phyloP scores from a whole-genome alignment of 2,113 vertebrate genomes.

The Indicator maculatus region DNA sequence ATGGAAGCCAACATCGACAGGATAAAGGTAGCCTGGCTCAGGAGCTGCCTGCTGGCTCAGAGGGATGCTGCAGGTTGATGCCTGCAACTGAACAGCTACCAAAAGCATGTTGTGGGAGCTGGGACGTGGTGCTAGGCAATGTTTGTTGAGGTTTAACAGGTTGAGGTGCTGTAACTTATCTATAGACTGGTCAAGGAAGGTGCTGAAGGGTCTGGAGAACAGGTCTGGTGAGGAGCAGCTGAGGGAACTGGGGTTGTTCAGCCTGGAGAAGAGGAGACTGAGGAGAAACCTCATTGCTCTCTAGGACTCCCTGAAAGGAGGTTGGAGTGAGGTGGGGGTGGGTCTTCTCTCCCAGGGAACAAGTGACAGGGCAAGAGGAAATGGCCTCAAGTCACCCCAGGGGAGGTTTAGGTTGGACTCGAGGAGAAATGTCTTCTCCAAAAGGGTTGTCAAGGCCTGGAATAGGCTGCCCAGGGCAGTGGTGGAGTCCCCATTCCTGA shows the following conservation, averaged over 20 bases:
- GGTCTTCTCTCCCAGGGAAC: background rate
- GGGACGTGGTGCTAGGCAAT: rapidly evolving
- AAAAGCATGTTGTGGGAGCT: rapidly evolving
- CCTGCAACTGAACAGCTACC: background rate
- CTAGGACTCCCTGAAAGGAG: background rate
- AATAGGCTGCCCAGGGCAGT: background rate
- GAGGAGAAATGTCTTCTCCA: background rate
- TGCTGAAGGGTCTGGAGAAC: background rate
- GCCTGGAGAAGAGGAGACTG: background rate
- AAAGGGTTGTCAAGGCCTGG: background rate
- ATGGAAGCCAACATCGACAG: constrained; percentile 99
- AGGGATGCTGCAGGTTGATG: background rate
- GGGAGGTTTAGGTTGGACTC: background rate
- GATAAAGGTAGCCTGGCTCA: constrained; percentile 87
- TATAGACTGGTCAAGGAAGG: too few species aligned
- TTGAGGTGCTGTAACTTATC: background rate
- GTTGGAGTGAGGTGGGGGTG: background rate
- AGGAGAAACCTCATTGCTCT: background rate
- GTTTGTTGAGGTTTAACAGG: rapidly evolving
- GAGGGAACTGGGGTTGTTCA: background rate
- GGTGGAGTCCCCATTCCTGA: background rate
- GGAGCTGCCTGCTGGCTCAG: rapidly evolving
- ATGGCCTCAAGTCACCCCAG: background rate
- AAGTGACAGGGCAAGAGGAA: background rate
- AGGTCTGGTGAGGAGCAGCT: background rate